phyloP scores from a whole-genome alignment of 2,888 invertebrate species.

The Drosophila kambysellisi region DNA sequence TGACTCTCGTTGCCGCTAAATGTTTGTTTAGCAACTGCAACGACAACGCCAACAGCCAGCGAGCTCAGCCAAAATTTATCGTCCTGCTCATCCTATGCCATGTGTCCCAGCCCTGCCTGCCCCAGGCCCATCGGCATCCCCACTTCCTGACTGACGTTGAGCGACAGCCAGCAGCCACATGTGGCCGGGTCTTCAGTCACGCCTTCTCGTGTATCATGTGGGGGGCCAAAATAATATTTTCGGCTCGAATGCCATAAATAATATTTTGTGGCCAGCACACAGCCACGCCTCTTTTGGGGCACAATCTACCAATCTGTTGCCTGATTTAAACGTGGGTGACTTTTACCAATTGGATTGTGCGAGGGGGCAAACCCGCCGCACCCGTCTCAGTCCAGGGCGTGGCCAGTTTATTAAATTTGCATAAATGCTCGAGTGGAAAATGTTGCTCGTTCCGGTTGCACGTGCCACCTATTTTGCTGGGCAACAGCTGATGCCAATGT shows the following conservation, averaged over 20 bases:
- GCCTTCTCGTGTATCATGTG: conserved; percentile 63
- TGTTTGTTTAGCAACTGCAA: conserved; percentile 80
- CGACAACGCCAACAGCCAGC: conserved; percentile 10
- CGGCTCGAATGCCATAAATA: conserved; percentile 71
- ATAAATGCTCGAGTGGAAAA: conserved; percentile 71
- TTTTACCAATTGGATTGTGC: conserved; percentile 17
- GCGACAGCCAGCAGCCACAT: conserved; percentile 68
- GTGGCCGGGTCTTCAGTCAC: conserved; percentile 57
- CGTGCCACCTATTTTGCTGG: conserved; percentile 46
- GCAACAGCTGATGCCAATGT: conserved; percentile 70
- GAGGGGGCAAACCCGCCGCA: background rate
- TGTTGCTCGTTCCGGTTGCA: conserved; percentile 42
- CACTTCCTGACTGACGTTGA: conserved; percentile 56
- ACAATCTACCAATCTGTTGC: conserved; percentile 52
- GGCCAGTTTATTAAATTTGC: conserved; percentile 81
- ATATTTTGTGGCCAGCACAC: conserved; percentile 63
- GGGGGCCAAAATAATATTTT: conserved; percentile 63
- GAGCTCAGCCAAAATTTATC: conserved; percentile 40
- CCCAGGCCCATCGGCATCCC: background rate
- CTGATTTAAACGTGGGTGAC: conserved; percentile 43
- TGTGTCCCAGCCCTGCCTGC: background rate
- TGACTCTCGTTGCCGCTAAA: conserved; percentile 74
- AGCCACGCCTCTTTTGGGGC: conserved; percentile 41
- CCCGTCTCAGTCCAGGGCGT: background rate
- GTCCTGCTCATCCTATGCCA: conserved; percentile 8